Evolutionary conservation across 2,797 vertebrate species (phyloP).

Genomic region (Gallirallus australis): DNA sequence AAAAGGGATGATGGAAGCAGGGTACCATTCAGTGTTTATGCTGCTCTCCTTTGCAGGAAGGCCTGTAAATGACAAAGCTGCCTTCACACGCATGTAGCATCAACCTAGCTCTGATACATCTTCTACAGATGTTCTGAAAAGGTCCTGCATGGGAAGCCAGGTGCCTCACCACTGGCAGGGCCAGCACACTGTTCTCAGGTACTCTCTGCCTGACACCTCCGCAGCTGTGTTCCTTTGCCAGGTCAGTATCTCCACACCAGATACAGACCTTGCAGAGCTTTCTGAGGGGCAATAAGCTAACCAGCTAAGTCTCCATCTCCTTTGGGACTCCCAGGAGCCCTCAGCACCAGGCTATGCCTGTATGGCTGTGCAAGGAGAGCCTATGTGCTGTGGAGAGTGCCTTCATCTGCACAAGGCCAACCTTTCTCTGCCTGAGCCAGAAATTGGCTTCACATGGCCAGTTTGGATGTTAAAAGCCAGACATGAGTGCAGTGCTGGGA

Average conservation of each 20-base stretch:
- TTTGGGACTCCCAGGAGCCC: background rate
- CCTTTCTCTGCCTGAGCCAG: background rate
- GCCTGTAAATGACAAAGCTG: background rate
- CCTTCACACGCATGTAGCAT: too few species aligned
- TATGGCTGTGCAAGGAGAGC: background rate
- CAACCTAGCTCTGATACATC: background rate
- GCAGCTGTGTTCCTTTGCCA: background rate
- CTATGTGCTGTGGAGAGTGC: too few species aligned
- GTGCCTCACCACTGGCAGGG: background rate
- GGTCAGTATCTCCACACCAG: background rate
- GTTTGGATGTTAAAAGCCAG: background rate
- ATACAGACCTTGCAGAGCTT: background rate
- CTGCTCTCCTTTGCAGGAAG: background rate
- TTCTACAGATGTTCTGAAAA: background rate
- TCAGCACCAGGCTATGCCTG: accelerated
- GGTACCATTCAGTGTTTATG: background rate
- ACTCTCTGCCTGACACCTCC: background rate
- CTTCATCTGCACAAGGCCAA: background rate
- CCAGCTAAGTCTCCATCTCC: background rate
- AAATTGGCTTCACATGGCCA: background rate
- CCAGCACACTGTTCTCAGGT: background rate
- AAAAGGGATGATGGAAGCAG: background rate
- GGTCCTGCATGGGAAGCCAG: background rate
- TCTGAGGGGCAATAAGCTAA: too few species aligned
- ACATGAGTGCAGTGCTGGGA: background rate